Base-by-base conservation (phyloP, 37 sponge, comb jelly and placozoan genomes). In the Petrosia ficiformis region DNA sequence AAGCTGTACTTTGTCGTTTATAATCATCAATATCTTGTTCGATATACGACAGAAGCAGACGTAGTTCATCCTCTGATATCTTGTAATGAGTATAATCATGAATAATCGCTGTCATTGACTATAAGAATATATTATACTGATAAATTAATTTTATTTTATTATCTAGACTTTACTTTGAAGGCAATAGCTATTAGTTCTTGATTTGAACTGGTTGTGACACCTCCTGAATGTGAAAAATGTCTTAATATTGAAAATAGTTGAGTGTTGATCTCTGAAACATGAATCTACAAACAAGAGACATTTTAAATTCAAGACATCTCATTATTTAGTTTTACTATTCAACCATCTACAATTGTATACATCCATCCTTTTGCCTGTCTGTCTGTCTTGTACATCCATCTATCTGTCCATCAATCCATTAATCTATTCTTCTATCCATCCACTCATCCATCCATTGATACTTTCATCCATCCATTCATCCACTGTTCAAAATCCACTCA, bases 21-120 rank as follows among this genome's bases (percentile, higher is more conserved):
- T 77, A 74, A 71, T 93, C 95, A 67, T 90, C 67, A 14, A 96
- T 86, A 67, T 92, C 97, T 60, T 96, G 91, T 61, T 96, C 97
- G 24, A 96, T 69, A 58, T 77, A 96, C 2, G 84, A 84, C 56
- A 96, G 88, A 39, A 96, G 75, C 24, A 89, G 60, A 52, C 74
- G 72, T 35, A 93, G 59, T 36, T 93, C 81, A 21, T 76, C 73
- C 31, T 88, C 93, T 37, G 79, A 63, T 3, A 93, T 44, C 1
- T 58, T 56, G 16, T 79, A 71, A 40, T 72, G 29, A 4, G 72
- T 64, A 65, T 30, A 83, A 57, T 79, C 77, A 36, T 82, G 72
- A 4, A 93, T 30, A 2, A 93, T 41, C 14, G 72, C 86, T 37
- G 89, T 93, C 85, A 93, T 85, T 28, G 93, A 75, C 89, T 90